Base-by-base conservation (phyloP, 1,140 invertebrate genomes). In the Piezodorus guildinii region DNA sequence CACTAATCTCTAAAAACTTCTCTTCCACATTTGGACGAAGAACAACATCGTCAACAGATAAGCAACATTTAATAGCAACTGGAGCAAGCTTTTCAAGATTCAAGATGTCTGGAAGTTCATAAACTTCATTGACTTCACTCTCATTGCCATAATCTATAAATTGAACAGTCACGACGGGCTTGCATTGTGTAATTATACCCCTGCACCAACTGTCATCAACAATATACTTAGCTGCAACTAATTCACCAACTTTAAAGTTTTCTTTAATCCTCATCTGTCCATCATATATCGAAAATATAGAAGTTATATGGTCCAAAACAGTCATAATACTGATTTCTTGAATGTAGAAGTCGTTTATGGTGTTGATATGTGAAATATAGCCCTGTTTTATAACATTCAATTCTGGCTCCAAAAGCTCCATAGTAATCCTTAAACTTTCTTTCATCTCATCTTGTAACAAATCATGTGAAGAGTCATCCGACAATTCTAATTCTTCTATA, bases 141-240 rank as follows among this genome's bases (percentile, higher is more conserved):
- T 68, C 69, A 70, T 84, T 83, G 19, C 82, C 83, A 68, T 82
- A 84, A 68, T 84, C 82, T 2, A 84, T 75, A 67, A 78, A 84
- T n/a, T 73, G 71, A 0, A 84, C 80, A 1, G 86, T 73, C n/a
- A 70, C 68, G n/a, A 70, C 69, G 4, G 45, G n/a, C 2, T 81
- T 81, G 2, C 82, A 77, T 8, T 79, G 78, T 25, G 85, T 73
- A 34, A 87, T 76, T 70, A 84, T 78, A 0, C 82, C 83, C 60
- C 86, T 76, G 66, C 87, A 87, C 78, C 81, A 88, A 14, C 77
- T 73, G 21, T 77, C 75, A 67, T 85, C 84, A 21, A 84, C 81
- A 0, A 77, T 73, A 70, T 81, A 86, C 65, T 82, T 78, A n/a
- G 83, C 84, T 19, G 81, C 80, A 67, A 83, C 84, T 0, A 84